Evolutionary conservation across 2,888 invertebrate genomes (phyloP).

Genomic region (Colostygia pectinataria): DNA sequence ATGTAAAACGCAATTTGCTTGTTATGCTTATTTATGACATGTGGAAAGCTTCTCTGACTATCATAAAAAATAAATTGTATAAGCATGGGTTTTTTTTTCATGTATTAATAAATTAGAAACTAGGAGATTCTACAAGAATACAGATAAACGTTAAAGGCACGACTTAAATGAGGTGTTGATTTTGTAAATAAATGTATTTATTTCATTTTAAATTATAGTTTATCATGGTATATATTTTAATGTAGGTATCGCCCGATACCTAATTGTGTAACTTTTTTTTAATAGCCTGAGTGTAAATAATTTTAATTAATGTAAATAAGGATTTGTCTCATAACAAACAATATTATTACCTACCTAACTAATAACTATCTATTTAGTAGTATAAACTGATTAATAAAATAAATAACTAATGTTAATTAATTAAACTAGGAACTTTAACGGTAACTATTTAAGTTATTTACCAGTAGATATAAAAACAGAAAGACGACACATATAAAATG

Average conservation of each 20-base stretch:
- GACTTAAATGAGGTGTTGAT: neutral
- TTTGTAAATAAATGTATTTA: neutral
- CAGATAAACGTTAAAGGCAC: slow-evolving; percentile 15
- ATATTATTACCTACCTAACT: neutral
- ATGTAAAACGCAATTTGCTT: no score
- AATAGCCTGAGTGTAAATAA: slow-evolving; percentile 5
- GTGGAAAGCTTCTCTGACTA: no score
- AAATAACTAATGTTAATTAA: slow-evolving; percentile 1
- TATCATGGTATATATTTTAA: no score
- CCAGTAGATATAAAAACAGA: slow-evolving; percentile 7
- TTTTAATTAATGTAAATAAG: slow-evolving; percentile 2
- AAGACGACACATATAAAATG: slow-evolving; percentile 11
- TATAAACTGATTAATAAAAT: slow-evolving; percentile 1
- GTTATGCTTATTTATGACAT: no score
- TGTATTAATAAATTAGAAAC: slow-evolving; percentile 34
- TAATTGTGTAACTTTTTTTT: no score
- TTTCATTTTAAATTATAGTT: no score
- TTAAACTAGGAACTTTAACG: slow-evolving; percentile 31
- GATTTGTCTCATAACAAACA: slow-evolving; percentile 1
- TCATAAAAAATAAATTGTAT: no score
- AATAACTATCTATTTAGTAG: no score
- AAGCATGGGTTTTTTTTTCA: no score
- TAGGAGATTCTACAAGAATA: slow-evolving; percentile 29
- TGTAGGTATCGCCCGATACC: no score
- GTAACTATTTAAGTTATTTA: slow-evolving; percentile 24